phyloP scores from a whole-genome alignment of 2,888 invertebrate genomes.

The Thalpophila matura region DNA sequence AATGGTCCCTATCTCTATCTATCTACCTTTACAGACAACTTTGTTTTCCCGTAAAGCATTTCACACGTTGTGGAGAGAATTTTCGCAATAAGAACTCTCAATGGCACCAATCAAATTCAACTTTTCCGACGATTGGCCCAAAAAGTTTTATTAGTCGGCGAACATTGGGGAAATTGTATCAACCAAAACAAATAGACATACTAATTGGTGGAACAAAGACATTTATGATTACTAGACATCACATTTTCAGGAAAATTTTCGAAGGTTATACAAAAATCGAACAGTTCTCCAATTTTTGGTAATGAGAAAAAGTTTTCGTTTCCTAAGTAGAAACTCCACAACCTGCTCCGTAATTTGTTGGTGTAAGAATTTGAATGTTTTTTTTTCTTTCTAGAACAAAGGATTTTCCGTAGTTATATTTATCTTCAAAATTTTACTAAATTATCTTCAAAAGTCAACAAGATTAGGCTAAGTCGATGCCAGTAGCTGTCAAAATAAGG shows the following conservation, averaged over 20 bases:
- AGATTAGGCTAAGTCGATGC: no score
- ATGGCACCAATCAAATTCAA: constrained; percentile 56
- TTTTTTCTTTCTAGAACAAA: constrained; percentile 3
- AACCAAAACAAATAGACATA: constrained; percentile 20
- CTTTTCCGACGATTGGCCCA: constrained; percentile 49
- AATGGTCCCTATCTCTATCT: no score
- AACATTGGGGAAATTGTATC: constrained; percentile 32
- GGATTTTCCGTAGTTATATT: neutral
- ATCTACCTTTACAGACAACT: constrained; percentile 6
- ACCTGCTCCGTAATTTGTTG: constrained; percentile 16
- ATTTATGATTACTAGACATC: neutral
- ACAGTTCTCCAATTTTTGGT: constrained; percentile 26
- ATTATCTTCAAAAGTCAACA: no score
- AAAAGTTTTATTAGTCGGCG: constrained; percentile 51
- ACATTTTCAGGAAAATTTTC: neutral
- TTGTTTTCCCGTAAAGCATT: constrained; percentile 18
- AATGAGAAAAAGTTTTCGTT: constrained; percentile 29
- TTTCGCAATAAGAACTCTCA: constrained; percentile 40
- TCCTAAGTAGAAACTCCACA: constrained; percentile 20
- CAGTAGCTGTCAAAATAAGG: no score
- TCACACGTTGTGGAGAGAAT: constrained; percentile 17
- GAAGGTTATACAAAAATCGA: constrained; percentile 4
- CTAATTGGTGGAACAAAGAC: constrained; percentile 12
- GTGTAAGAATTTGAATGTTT: neutral
- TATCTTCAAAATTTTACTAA: neutral